Evolutionary conservation across 2,888 invertebrate species (phyloP).

Genomic region (Hyalella azteca): DNA sequence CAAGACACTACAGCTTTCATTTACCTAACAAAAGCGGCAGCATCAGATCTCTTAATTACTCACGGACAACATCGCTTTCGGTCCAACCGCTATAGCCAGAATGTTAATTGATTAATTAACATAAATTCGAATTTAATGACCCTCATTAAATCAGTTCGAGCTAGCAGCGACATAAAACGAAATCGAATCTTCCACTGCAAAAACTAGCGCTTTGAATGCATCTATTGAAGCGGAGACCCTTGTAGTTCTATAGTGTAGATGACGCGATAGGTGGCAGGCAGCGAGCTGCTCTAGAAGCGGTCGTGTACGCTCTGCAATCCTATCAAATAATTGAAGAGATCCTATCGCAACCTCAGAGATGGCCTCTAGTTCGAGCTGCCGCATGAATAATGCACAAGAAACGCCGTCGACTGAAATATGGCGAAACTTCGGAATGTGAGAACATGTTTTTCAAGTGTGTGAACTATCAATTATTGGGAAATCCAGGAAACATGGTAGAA

Average conservation of each 20-base stretch:
- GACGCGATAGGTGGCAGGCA: neutral
- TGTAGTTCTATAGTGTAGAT: slow-evolving; percentile 26
- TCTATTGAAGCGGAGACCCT: neutral
- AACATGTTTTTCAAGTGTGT: too few relatives aligned
- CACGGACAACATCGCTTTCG: neutral
- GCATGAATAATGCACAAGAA: neutral
- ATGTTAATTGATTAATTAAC: slow-evolving; percentile 27
- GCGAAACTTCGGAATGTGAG: too few relatives aligned
- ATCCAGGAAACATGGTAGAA: too few relatives aligned
- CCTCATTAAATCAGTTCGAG: slow-evolving; percentile 1
- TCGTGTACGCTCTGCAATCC: neutral
- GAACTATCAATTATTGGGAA: too few relatives aligned
- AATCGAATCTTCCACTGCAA: neutral
- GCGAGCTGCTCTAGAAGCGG: neutral
- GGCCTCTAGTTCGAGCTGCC: neutral
- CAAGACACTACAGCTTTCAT: neutral
- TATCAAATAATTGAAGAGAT: slow-evolving; percentile 37
- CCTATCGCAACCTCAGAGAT: neutral
- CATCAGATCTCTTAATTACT: neutral
- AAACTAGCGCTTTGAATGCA: neutral
- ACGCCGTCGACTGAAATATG: too few relatives aligned
- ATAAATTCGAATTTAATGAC: slow-evolving; percentile 33
- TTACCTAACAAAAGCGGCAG: neutral
- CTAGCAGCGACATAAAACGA: neutral
- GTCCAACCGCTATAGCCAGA: slow-evolving; percentile 3